Evolutionary conservation across 2,113 vertebrate genomes (phyloP).

Genomic region (Pithys albifrons): DNA sequence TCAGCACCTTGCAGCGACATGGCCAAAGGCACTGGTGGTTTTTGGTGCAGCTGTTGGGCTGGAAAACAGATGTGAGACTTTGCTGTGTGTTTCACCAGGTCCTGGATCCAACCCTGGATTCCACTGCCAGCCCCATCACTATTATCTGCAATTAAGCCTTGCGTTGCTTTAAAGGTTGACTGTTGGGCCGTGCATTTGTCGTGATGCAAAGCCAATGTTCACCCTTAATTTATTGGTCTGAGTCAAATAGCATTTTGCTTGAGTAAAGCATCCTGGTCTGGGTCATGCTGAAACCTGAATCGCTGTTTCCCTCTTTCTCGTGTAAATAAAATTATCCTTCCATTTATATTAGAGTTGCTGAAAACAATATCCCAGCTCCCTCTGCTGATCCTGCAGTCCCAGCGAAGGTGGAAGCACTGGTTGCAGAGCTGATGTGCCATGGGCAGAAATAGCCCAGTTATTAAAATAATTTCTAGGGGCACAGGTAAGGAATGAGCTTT

Average conservation of each 20-base stretch:
- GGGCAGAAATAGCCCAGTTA: neutral
- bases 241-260: neutral
- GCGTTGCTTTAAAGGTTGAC: neutral
- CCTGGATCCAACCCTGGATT: neutral
- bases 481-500: neutral
- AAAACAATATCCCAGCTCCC: constrained; percentile 39
- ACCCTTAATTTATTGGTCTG: neutral
- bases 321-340: constrained; percentile 23
- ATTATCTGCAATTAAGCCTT: neutral
- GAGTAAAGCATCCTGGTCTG: neutral
- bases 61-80: neutral
- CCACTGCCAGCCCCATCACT: neutral
- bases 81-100: neutral
- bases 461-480: neutral
- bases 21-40: fast-evolving
- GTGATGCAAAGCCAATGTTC: neutral
- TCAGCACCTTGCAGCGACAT: fast-evolving
- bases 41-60: neutral
- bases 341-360: neutral
- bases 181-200: neutral
- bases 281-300: neutral
- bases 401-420: neutral
- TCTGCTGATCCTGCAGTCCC: constrained; percentile 32
- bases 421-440: neutral
- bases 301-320: neutral